Conservation (phyloP, 2,888 invertebrate species). For the Pristionchus entomophagus region DNA sequence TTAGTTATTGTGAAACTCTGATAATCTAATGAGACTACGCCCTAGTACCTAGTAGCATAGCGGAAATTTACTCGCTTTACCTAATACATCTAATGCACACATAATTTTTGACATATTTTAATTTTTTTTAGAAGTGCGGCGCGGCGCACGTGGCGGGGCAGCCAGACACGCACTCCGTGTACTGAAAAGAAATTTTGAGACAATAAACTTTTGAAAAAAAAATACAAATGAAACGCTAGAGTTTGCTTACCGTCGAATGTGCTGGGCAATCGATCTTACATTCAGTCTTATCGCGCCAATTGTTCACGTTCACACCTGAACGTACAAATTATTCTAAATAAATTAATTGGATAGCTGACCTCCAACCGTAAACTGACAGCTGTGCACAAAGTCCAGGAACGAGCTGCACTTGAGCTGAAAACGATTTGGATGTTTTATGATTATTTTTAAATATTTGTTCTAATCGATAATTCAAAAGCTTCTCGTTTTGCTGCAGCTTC, state of each 20-base stretch:
- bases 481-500: too few species aligned
- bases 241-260: background rate
- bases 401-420: slow-evolving; percentile 53
- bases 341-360: background rate
- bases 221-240: background rate
- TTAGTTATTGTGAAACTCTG: too few species aligned
- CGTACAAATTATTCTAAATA: background rate
- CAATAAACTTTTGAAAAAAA: background rate
- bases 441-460: background rate
- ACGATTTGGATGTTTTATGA: background rate
- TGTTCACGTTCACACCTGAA: background rate
- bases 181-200: background rate
- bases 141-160: slow-evolving; percentile 68
- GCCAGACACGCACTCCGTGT: slow-evolving; percentile 55
- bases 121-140: too few species aligned
- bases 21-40: too few species aligned
- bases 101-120: too few species aligned
- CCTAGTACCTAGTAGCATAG: too few species aligned
- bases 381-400: slow-evolving; percentile 56
- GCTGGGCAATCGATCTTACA: background rate
- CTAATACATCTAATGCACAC: too few species aligned
- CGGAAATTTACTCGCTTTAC: too few species aligned
- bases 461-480: background rate
- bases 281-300: background rate
- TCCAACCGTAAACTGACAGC: slow-evolving; percentile 50